A percentile compares a stretch with the other conserved stretches of the same genome.
phyloP scores from a whole-genome alignment of 2,888 invertebrate species.

The Drosophila pseudotalamancana region DNA sequence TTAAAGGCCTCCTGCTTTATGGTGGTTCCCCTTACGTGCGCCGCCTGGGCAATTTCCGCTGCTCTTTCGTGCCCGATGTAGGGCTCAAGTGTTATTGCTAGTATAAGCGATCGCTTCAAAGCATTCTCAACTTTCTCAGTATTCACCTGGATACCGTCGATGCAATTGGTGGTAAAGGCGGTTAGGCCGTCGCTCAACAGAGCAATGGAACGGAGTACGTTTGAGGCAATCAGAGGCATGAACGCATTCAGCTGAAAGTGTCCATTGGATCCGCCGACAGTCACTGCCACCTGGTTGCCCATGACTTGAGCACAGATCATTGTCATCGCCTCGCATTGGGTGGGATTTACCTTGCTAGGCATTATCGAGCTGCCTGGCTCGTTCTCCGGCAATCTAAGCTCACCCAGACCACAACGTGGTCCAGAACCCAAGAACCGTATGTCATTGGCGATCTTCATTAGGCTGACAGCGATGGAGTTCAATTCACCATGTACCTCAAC shows the following conservation, averaged over 20 bases:
- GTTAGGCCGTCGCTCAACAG: constrained; percentile 91
- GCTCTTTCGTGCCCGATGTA: constrained; percentile 99
- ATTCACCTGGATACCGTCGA: constrained; percentile 91
- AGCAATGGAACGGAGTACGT: constrained; percentile 93
- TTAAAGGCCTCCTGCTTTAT: constrained; percentile 94
- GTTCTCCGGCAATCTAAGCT: constrained; percentile 96
- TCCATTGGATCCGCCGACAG: constrained; percentile 96
- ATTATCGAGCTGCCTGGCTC: constrained; percentile 99
- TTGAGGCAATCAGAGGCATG: constrained; percentile 97
- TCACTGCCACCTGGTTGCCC: constrained; percentile 97
- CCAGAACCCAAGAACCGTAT: constrained; percentile 95
- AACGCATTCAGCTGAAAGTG: constrained; percentile 99
- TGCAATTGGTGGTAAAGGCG: constrained; percentile 94
- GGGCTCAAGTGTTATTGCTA: constrained; percentile 97
- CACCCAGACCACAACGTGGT: constrained; percentile 97
- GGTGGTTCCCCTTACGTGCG: constrained; percentile 94
- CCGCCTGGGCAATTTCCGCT: constrained; percentile 97
- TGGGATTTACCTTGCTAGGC: constrained; percentile 99
- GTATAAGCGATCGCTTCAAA: constrained; percentile 96
- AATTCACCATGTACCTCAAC: constrained; percentile 97
- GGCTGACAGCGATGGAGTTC: constrained; percentile 94
- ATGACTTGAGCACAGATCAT: constrained; percentile 98
- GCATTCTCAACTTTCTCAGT: constrained; percentile 89
- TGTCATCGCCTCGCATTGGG: constrained; percentile 98
- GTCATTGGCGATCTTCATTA: constrained; percentile 99